phyloP scores from a whole-genome alignment of 2,797 vertebrate species.

The Mallotus villosus region DNA sequence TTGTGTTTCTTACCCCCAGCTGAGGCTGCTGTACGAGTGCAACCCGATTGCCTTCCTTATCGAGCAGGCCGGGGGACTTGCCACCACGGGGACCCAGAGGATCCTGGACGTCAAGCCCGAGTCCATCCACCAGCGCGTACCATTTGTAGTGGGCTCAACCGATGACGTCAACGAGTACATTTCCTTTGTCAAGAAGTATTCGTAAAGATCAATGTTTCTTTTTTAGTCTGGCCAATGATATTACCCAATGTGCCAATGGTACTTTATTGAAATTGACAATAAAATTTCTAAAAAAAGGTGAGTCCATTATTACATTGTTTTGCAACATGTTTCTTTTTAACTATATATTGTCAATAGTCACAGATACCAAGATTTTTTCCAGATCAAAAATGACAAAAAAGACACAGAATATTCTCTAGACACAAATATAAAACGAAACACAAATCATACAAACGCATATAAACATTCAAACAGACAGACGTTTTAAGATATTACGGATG shows the following conservation, averaged over 20 bases:
- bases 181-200: constrained; percentile 83
- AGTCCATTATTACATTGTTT: neutral
- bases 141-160: constrained; percentile 89
- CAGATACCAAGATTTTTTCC: no score
- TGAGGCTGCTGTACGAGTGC: constrained; percentile 93
- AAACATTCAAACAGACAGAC: no score
- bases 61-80: constrained; percentile 91
- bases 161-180: constrained; percentile 93
- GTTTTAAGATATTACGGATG: no score
- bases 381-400: no score
- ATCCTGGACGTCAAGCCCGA: constrained; percentile 89
- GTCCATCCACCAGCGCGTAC: constrained; percentile 86
- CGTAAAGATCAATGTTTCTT: constrained; percentile 47
- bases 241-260: neutral
- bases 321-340: constrained; percentile 7
- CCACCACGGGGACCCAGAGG: constrained; percentile 86
- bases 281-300: neutral
- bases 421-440: no score
- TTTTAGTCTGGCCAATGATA: neutral
- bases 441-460: no score
- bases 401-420: no score
- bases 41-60: constrained; percentile 95
- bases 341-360: no score
- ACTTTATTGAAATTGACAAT: neutral
- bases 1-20: constrained; percentile 63